These are phyloP conservation scores for Romanogobio albipinnatus DNA, from an alignment of 2,113 vertebrate species.

Conservation along the genomic window DNA sequence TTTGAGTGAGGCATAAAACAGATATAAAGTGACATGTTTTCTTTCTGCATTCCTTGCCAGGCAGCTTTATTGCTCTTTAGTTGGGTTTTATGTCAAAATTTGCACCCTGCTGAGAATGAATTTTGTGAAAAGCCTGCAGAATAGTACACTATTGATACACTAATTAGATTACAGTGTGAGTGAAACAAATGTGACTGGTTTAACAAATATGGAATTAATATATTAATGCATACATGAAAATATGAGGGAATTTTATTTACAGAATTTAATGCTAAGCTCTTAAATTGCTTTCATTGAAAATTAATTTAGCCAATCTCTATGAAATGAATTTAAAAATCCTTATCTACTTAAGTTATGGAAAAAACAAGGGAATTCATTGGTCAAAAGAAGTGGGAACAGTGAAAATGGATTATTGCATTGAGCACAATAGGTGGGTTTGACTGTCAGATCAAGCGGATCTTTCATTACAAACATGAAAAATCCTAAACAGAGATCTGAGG, in stretches of 20 bases:
- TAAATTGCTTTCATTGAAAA: too few species aligned
- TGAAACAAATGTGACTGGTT: too few species aligned
- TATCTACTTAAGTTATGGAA: neutral
- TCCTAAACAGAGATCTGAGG: conserved; percentile 6
- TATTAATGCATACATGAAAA: too few species aligned
- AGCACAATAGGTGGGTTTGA: neutral
- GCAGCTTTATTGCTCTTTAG: conserved; percentile 32
- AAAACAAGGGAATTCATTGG: neutral
- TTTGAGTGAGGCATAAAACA: conserved; percentile 32
- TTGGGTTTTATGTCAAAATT: conserved; percentile 29
- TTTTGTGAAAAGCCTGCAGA: neutral
- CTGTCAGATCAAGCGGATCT: neutral
- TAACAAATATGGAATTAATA: too few species aligned
- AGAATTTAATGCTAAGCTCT: too few species aligned
- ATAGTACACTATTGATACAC: too few species aligned
- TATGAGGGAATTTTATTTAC: too few species aligned
- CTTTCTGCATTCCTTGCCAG: conserved; percentile 38
- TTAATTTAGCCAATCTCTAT: too few species aligned
- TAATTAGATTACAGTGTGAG: too few species aligned
- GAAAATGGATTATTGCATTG: conserved; percentile 16
- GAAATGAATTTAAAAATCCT: too few species aligned
- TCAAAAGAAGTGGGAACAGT: neutral
- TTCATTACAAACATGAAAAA: conserved; percentile 23
- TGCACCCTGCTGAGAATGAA: neutral
- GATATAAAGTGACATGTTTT: conserved; percentile 40